Evolutionary conservation across 2,797 vertebrate species (phyloP), one percentile per base, ranked within the genome.

Genomic region (Megalops cyprinoides): DNA sequence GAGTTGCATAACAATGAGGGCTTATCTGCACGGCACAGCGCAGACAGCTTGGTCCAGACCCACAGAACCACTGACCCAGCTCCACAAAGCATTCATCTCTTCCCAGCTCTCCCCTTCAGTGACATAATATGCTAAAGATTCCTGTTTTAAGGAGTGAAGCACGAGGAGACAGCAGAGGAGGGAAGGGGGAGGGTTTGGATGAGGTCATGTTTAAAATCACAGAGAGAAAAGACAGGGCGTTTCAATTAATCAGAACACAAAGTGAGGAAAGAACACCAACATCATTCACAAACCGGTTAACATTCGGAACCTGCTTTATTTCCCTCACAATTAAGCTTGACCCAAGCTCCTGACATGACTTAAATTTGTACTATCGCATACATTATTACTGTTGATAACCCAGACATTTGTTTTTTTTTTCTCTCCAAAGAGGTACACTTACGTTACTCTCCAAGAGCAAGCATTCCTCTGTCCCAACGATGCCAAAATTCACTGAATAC

Each of bases 1-100:
- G 90, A 93, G 91, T 94, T 94, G 91, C 92, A 91, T 93, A 95
- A 94, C 90, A 92, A 90, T 88, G 89, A 91, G 90, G 88, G 90
- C 91, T 93, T 93, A 93, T 93, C 90, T 91, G 87, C 81, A 85
- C 82, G 55, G 78, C 0, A 89, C 86, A 84, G 84, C 87, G 89
- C 91, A 92, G 86, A 92, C 90, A 92, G 91, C 37, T 46, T 28
- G 76, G 55, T 62, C 42, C 77, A 67, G 60, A 28, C 46, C 1
- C 25, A 37, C 18, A 48, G 77, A 51, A 37, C 28, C 18, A 20
- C 7, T 42, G 31, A 23, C 7, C 42, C 46, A 49, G 31, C 46
- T 46, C 60, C 28, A 5, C 23, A 31, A 31, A 20, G 25, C 12
- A 65, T 48, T n/a, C n/a, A n/a, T n/a, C n/a, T n/a, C n/a, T n/a